Percentiles rank a stretch among this genome's conserved stretches.
Evolutionary conservation across 2,113 vertebrate species (phyloP).

Genomic region (Thamnophis sirtalis): DNA sequence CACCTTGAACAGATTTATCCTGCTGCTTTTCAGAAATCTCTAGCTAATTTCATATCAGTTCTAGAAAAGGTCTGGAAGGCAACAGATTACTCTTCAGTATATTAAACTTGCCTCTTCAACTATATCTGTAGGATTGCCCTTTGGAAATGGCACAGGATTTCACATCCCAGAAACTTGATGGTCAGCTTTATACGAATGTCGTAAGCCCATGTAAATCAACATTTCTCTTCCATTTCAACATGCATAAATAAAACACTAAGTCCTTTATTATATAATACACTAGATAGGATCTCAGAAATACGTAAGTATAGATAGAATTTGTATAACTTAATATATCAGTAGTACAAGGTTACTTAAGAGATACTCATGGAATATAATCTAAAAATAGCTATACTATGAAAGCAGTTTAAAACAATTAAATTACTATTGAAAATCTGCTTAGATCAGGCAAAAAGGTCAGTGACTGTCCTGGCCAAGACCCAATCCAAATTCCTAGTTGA

Average conservation of each 20-base stretch:
- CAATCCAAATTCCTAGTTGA: background rate
- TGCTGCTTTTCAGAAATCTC: background rate
- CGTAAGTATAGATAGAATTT: constrained; percentile 5
- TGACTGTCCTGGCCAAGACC: background rate
- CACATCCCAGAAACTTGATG: background rate
- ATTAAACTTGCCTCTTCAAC: background rate
- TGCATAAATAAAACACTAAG: background rate
- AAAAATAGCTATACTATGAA: background rate
- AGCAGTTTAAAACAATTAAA: background rate
- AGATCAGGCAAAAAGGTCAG: background rate
- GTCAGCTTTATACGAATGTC: background rate
- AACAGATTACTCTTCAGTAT: background rate
- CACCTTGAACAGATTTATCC: background rate
- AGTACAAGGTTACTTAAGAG: constrained; percentile 25
- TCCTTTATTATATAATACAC: background rate
- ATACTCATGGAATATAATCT: background rate
- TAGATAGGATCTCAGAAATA: background rate
- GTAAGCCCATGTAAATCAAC: background rate
- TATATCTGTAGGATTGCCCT: background rate
- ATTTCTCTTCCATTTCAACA: background rate
- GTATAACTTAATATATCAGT: constrained; percentile 8
- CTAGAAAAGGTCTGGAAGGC: background rate
- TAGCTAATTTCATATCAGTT: background rate
- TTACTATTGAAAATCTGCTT: background rate
- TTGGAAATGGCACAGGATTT: background rate